Conservation (phyloP, 2,888 invertebrate species). For the Diaphora mendica region DNA sequence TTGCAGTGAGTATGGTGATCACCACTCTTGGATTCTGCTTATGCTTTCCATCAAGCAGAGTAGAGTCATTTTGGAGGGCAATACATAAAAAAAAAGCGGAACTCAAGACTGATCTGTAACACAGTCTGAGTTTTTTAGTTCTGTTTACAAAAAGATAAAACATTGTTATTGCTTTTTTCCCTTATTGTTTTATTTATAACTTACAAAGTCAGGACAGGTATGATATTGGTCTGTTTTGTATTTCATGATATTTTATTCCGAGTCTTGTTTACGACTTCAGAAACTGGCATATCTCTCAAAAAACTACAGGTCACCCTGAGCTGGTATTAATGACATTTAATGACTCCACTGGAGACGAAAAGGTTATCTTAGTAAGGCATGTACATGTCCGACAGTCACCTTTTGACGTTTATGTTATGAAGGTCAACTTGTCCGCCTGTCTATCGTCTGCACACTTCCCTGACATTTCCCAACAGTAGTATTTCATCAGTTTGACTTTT, state of each 20-base stretch:
- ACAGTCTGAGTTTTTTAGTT: not conserved
- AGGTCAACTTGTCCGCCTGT: not conserved
- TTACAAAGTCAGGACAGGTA: not conserved
- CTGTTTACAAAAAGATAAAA: not conserved
- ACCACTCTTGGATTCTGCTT: too few species aligned
- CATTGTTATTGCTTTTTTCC: not conserved
- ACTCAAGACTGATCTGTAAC: too few species aligned
- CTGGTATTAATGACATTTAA: not conserved
- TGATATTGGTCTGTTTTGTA: not conserved
- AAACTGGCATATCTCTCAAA: not conserved
- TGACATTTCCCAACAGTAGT: not conserved
- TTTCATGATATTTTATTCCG: not conserved
- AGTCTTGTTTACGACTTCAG: not conserved
- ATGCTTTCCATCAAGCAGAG: too few species aligned
- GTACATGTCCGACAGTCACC: not conserved
- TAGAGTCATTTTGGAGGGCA: too few species aligned
- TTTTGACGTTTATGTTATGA: not conserved
- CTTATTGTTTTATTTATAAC: not conserved
- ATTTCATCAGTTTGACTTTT: not conserved
- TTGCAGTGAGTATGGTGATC: too few species aligned
- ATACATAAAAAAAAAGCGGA: too few species aligned
- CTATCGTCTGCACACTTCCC: not conserved
- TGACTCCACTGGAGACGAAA: not conserved
- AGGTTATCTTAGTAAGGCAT: too few species aligned
- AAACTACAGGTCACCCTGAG: not conserved